Evolutionary conservation across 2,113 vertebrate species (phyloP), one percentile per base, ranked within the genome.

Genomic region (Corapipo altera): DNA sequence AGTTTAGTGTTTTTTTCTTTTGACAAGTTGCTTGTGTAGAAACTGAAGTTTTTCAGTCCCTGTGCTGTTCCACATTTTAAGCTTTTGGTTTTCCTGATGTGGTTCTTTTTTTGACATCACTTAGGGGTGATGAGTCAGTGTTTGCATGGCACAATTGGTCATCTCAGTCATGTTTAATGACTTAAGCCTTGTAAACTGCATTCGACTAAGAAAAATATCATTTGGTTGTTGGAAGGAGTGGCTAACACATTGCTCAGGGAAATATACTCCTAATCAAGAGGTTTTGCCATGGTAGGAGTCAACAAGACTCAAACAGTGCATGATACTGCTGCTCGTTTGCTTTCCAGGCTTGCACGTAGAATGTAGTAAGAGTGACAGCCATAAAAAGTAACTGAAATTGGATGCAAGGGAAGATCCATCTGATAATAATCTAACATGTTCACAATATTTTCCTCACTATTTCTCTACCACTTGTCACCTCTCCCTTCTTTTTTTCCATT

Each of bases 61-160:
- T 43, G 13, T 39, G 39, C 30, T 46, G 14, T 71, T 89, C 39
- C 61, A 91, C 7, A 75, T 64, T 19, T 88, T 84, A 85, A 93
- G 57, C 52, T 71, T 78, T 70, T 81, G 23, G 41, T 58, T 87
- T 93, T 81, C 55, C 74, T 94, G n/a, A 51, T 84, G 87, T 92
- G 84, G 46, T 77, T 92, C 9, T 73, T 76, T 95, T 90, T 96
- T 86, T 76, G 17, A 94, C 59, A 91, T 89, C 10, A 6, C 26
- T 92, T 89, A 74, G 39, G 15, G 18, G 12, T 59, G 69, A 77
- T 71, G 73, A 81, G 76, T 67, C 7, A 0, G 1, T 67, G 35
- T 78, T 81, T 0, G 0, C 4, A 2, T 59, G 61, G 65, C 0
- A 0, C 30, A 43, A 71, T 71, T 81, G 89, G 84, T 71, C 85